Evolutionary conservation across 2,888 invertebrate species (phyloP), one percentile per base, ranked within the genome.

Genomic region (Hesperia comma): DNA sequence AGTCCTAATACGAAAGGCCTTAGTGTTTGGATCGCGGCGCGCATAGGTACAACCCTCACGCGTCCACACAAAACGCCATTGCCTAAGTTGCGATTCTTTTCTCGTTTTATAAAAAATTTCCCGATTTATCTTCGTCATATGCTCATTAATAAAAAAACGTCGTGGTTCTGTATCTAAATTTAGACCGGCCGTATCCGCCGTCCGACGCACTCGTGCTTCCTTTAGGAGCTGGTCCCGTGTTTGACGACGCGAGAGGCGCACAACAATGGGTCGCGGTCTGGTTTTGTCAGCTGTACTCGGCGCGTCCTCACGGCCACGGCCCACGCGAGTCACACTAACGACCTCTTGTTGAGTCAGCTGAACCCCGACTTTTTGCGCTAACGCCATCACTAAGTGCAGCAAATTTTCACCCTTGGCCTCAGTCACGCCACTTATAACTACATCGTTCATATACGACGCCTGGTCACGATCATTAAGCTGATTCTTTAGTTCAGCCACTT

Each of bases 141-240:
- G 68, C 49, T 70, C 70, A 40, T 68, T 66, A 0, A 66, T 10
- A 21, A 60, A 58, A 12, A 55, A 15, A 5, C 58, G 49, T 0
- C 40, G n/a, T 0, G 49, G 49, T 10, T 17, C 40, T 7, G 55
- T 53, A 32, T 26, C 40, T 1, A 63, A n/a, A 21, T n/a, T n/a
- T n/a, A n/a, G n/a, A n/a, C n/a, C n/a, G n/a, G n/a, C n/a, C n/a
- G n/a, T n/a, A n/a, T n/a, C 40, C 41, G 37, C 19, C 19, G 49
- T 49, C 8, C 68, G 68, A 19, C 62, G 62, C 40, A 62, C 62
- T 6, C 68, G 62, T 3, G 68, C 68, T 3, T 51, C 68, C 17
- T 33, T 26, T 8, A 62, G n/a, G 15, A 68, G 43, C n/a, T 21
- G 17, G 8, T 62, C 62, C 2, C 62, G 62, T 7, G 51, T 7